Percentiles rank a stretch among this genome's conserved stretches.
Evolutionary conservation across 1,140 invertebrate genomes (phyloP).

Genomic region (Acromyrmex charruanus): DNA sequence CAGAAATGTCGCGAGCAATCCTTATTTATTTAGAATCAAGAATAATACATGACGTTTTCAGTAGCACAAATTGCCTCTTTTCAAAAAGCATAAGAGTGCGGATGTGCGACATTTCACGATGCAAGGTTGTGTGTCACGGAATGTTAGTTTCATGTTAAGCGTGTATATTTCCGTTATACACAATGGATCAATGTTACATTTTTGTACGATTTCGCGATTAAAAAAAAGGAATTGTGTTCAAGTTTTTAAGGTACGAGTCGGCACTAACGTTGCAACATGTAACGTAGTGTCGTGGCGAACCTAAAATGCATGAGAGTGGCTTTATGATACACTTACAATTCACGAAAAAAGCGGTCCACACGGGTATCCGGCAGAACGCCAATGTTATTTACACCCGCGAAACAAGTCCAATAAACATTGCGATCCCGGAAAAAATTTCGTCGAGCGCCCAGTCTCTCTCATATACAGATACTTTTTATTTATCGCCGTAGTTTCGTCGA

Average conservation of each 20-base stretch:
- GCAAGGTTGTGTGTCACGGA: conserved; percentile 7
- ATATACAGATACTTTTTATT: conserved; percentile 78
- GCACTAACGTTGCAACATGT: background rate
- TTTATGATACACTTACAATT: conserved; percentile 74
- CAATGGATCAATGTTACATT: conserved; percentile 23
- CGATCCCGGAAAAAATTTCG: conserved; percentile 69
- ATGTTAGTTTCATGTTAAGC: background rate
- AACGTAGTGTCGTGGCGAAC: conserved; percentile 71
- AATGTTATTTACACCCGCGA: conserved; percentile 77
- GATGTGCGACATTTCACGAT: conserved; percentile 22
- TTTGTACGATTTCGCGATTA: background rate
- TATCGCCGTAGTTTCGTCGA: conserved; percentile 75
- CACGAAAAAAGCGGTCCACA: conserved; percentile 68
- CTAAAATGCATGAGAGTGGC: conserved; percentile 67
- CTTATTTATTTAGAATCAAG: conserved; percentile 70
- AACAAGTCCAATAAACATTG: conserved; percentile 78
- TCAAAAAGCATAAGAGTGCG: conserved; percentile 34
- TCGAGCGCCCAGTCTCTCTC: conserved; percentile 36
- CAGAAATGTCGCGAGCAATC: conserved; percentile 63
- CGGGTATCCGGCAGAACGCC: conserved; percentile 72
- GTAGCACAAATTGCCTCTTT: conserved; percentile 40
- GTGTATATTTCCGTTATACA: background rate
- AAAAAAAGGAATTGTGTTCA: background rate
- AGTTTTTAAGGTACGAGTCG: background rate
- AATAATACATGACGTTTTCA: conserved; percentile 58